These are phyloP conservation scores for Phanerotoma sp. DNA, from an alignment of 2,888 invertebrate genomes.

Conservation along the genomic window DNA sequence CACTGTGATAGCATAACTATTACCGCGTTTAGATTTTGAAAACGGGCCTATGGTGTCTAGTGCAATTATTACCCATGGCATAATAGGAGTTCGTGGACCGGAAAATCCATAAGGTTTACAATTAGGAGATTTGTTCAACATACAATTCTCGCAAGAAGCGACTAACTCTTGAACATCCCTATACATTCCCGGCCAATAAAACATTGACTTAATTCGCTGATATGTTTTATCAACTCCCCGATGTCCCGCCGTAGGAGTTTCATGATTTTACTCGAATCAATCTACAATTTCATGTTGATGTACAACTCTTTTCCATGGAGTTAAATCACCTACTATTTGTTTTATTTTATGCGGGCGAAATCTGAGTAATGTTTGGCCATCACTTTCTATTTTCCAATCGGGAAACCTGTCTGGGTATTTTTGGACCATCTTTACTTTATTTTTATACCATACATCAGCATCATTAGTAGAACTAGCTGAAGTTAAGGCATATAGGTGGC, in stretches of 20 bases:
- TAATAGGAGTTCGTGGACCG: not conserved
- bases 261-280: not conserved
- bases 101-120: not conserved
- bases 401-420: conserved; percentile 1
- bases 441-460: no score
- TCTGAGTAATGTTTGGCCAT: not conserved
- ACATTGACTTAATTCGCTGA: conserved; percentile 5
- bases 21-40: not conserved
- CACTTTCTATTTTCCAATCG: conserved; percentile 12
- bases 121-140: not conserved
- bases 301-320: not conserved
- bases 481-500: not conserved
- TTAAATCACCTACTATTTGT: not conserved
- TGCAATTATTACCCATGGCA: conserved; percentile 5
- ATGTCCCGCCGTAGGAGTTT: conserved; percentile 7
- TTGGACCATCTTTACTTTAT: conserved; percentile 11
- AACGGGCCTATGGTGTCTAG: conserved; percentile 2
- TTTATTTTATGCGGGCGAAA: not conserved
- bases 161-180: no score
- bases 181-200: conserved; percentile 26
- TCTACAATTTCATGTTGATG: not conserved
- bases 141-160: no score
- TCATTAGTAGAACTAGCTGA: conserved; percentile 13
- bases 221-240: conserved; percentile 15
- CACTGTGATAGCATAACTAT: not conserved